Percentiles rank a stretch among this genome's conserved stretches.
phyloP scores from a whole-genome alignment of 2,113 vertebrate species.

The Sisor rabdophorus region DNA sequence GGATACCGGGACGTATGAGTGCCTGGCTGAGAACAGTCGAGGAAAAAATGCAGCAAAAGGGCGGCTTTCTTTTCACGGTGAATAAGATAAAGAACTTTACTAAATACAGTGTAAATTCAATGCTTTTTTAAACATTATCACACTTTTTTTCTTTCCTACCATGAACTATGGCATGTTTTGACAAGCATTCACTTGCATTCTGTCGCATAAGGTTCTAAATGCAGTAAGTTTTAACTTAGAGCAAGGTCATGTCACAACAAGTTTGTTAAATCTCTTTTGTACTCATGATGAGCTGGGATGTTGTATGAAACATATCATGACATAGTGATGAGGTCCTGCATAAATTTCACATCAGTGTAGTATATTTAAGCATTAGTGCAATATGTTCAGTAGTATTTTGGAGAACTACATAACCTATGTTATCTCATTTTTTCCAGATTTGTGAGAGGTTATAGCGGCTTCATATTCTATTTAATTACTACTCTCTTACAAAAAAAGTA shows the following conservation, averaged over 20 bases:
- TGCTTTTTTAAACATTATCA: no score
- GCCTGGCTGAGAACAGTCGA: conserved; percentile 85
- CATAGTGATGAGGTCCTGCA: background rate
- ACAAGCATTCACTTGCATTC: conserved; percentile 23
- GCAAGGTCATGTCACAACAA: conserved; percentile 34
- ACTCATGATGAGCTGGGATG: conserved; percentile 19
- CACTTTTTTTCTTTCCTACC: no score
- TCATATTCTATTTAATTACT: no score
- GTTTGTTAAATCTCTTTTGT: conserved; percentile 23
- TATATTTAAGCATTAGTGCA: no score
- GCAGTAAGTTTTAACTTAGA: conserved; percentile 36
- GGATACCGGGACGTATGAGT: conserved; percentile 87
- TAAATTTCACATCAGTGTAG: conserved; percentile 1
- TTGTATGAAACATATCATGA: conserved; percentile 25
- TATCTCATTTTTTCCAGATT: no score
- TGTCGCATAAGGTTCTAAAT: background rate
- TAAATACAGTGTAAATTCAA: background rate
- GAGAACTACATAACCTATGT: no score
- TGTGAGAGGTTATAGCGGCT: no score
- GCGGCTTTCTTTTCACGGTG: conserved; percentile 90
- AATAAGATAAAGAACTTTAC: conserved; percentile 41
- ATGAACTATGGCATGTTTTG: background rate
- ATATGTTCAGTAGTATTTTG: no score
- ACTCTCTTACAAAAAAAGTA: no score
- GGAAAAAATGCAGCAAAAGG: conserved; percentile 86